Conservation (phyloP, 2,113 vertebrate species). For the Cettia cetti region DNA sequence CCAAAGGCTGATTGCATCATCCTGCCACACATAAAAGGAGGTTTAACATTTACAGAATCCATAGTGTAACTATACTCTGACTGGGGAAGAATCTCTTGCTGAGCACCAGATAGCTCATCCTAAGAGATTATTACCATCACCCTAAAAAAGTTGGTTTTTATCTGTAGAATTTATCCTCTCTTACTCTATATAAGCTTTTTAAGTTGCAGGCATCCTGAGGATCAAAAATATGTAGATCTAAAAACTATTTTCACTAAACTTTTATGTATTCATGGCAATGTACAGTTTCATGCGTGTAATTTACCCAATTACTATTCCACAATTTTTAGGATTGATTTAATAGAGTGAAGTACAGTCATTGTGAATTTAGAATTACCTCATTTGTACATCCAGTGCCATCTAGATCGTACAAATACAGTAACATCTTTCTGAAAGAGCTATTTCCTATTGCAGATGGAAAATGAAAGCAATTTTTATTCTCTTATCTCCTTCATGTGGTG, state of each 20-base stretch:
- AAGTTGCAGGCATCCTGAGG: neutral
- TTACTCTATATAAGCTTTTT: neutral
- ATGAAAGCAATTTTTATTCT: neutral
- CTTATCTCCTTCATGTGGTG: neutral
- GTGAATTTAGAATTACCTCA: neutral
- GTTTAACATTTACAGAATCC: neutral
- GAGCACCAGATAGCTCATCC: neutral
- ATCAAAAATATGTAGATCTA: neutral
- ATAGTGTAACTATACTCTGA: neutral
- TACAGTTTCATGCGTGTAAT: neutral
- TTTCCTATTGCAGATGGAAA: neutral
- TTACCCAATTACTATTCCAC: neutral
- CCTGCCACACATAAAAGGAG: neutral
- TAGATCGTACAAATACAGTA: neutral
- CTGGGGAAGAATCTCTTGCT: neutral
- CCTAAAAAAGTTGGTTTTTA: neutral
- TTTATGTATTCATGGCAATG: neutral
- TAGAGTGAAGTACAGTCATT: neutral
- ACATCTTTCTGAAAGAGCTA: neutral
- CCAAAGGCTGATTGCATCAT: neutral
- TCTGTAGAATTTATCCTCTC: neutral
- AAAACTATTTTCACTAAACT: neutral
- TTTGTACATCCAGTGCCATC: neutral
- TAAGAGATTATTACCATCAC: neutral
- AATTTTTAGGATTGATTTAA: neutral